Conservation (phyloP, 37 sponge, comb jelly and placozoan species). For the Hexactinellida sp. region DNA sequence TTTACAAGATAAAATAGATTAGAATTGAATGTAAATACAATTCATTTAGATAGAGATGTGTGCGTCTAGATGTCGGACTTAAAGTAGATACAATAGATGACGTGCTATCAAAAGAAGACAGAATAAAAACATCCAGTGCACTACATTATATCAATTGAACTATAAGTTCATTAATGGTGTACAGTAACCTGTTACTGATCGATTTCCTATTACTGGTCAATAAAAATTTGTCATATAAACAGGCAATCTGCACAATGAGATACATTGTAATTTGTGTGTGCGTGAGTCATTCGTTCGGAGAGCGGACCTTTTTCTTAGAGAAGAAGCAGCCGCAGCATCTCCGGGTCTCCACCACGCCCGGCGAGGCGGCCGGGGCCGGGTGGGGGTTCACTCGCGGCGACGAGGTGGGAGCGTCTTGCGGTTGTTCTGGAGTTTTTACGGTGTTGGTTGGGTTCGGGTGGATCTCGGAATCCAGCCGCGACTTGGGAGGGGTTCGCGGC, state of each 20-base stretch:
- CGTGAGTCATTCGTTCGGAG: background rate
- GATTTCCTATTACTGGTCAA: slow-evolving; percentile 11
- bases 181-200: slow-evolving; percentile 17
- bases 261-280: background rate
- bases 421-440: background rate
- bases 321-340: background rate
- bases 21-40: background rate
- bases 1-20: slow-evolving; percentile 16
- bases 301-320: background rate
- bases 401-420: background rate
- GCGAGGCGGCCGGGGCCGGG: background rate
- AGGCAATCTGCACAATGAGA: slow-evolving; percentile 3
- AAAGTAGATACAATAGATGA: background rate
- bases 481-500: background rate
- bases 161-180: background rate
- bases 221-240: slow-evolving; percentile 14
- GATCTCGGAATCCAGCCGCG: background rate
- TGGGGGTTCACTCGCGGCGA: background rate
- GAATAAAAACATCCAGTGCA: slow-evolving; percentile 11
- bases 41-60: background rate
- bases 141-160: slow-evolving; percentile 10
- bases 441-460: background rate
- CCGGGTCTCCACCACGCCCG: background rate
- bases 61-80: background rate
- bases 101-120: slow-evolving; percentile 5